Evolutionary conservation across 2,113 vertebrate species (phyloP).

Genomic region (Polypterus senegalus): DNA sequence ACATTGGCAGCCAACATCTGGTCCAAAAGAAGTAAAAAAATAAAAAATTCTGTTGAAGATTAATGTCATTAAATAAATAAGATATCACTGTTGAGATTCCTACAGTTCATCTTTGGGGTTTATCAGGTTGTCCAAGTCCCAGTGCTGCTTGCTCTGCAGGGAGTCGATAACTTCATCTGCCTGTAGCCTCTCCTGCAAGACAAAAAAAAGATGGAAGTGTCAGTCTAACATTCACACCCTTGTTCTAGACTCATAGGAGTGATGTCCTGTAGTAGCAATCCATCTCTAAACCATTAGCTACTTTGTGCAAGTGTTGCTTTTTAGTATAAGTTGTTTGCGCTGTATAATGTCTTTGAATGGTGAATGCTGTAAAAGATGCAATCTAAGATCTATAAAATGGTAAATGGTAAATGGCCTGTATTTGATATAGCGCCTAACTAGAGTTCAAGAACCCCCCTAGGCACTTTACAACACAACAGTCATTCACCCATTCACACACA

Average conservation of each 20-base stretch:
- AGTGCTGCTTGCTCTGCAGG: constrained; percentile 54
- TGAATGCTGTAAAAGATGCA: no score
- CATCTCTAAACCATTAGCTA: not conserved
- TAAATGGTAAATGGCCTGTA: no score
- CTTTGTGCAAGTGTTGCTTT: no score
- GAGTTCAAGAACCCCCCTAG: no score
- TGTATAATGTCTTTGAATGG: no score
- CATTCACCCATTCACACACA: no score
- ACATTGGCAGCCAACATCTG: no score
- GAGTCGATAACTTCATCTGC: constrained; percentile 81
- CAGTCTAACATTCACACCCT: not conserved
- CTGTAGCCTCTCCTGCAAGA: constrained; percentile 76
- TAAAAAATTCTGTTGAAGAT: constrained; percentile 76
- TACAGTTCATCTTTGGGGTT: constrained; percentile 92
- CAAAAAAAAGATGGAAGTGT: not conserved
- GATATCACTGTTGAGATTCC: constrained; percentile 32
- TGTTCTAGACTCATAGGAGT: not conserved
- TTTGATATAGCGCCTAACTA: no score
- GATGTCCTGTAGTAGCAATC: not conserved
- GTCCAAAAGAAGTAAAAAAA: constrained; percentile 69
- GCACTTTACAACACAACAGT: no score
- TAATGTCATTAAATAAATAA: constrained; percentile 88
- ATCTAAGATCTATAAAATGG: no score
- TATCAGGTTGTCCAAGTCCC: constrained; percentile 50
- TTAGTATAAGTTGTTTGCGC: no score